Evolutionary conservation across 2,113 vertebrate species (phyloP).

Genomic region (Bungarus multicinctus): DNA sequence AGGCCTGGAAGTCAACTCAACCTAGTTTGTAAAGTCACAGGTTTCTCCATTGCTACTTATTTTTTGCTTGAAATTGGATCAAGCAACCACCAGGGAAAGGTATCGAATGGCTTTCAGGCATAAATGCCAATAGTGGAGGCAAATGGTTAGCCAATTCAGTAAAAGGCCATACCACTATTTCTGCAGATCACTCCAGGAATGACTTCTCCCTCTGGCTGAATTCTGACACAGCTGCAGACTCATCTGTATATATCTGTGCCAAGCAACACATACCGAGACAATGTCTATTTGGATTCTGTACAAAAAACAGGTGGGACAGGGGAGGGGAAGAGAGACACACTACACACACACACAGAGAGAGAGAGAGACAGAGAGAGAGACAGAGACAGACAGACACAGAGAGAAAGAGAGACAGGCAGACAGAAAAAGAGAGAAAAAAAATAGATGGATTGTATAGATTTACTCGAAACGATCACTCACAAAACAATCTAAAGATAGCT

Average conservation of each 20-base stretch:
- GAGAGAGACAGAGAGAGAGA: too few relatives aligned
- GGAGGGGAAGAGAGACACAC: too few relatives aligned
- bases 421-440: too few relatives aligned
- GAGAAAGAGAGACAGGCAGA: too few relatives aligned
- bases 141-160: not conserved
- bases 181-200: slow-evolving; percentile 18
- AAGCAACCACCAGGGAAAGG: not conserved
- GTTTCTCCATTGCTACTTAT: not conserved
- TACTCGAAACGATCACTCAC: too few relatives aligned
- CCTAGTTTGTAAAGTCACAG: not conserved
- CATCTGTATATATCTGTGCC: not conserved
- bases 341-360: too few relatives aligned
- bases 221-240: not conserved
- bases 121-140: not conserved
- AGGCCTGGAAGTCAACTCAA: not conserved
- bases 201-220: not conserved
- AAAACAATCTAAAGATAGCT: too few relatives aligned
- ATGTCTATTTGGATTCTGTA: not conserved
- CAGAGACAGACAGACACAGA: too few relatives aligned
- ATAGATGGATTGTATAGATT: too few relatives aligned
- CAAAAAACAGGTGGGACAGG: not conserved
- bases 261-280: not conserved
- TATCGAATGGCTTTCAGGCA: not conserved
- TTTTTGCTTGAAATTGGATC: not conserved
- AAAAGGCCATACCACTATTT: not conserved